These are phyloP conservation scores for Apodemia duryi DNA, from an alignment of 2,888 invertebrate species.

Conservation along the genomic window DNA sequence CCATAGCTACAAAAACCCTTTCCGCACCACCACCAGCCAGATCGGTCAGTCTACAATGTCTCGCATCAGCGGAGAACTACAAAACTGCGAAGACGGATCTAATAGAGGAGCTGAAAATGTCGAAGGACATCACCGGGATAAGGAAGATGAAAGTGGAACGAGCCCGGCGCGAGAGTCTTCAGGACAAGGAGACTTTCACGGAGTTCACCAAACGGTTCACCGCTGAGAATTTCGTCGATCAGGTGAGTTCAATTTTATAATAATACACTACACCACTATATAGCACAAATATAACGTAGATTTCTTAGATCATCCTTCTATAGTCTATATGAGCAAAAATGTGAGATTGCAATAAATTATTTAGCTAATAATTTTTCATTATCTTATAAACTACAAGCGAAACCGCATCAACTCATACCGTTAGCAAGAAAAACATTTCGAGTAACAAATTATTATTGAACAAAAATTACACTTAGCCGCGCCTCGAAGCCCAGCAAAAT, in stretches of 20 bases:
- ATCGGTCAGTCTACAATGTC: slow-evolving; percentile 87
- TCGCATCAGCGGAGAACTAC: slow-evolving; percentile 83
- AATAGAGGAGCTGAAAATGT: slow-evolving; percentile 94
- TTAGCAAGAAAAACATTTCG: too few species aligned
- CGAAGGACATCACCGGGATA: slow-evolving; percentile 95
- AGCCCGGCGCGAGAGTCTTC: slow-evolving; percentile 89
- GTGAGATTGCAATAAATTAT: too few species aligned
- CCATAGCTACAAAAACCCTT: slow-evolving; percentile 88
- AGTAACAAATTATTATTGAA: too few species aligned
- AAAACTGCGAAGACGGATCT: slow-evolving; percentile 89
- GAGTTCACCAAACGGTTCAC: slow-evolving; percentile 92
- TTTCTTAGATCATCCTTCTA: too few species aligned
- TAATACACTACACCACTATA: background rate
- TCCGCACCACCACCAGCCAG: slow-evolving; percentile 85
- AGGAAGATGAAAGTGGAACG: slow-evolving; percentile 95
- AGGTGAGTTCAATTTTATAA: slow-evolving; percentile 80
- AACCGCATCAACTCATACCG: too few species aligned
- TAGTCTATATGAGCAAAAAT: too few species aligned
- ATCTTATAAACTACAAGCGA: too few species aligned
- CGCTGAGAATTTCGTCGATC: slow-evolving; percentile 92
- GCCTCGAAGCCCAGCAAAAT: too few species aligned
- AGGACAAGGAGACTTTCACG: slow-evolving; percentile 90
- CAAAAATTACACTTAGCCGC: too few species aligned
- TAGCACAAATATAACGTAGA: too few species aligned
- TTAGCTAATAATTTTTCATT: too few species aligned